A percentile compares a stretch with the other conserved stretches of the same genome.
Evolutionary conservation across 2,113 vertebrate genomes (phyloP).

Genomic region (Cyprinus carpio): DNA sequence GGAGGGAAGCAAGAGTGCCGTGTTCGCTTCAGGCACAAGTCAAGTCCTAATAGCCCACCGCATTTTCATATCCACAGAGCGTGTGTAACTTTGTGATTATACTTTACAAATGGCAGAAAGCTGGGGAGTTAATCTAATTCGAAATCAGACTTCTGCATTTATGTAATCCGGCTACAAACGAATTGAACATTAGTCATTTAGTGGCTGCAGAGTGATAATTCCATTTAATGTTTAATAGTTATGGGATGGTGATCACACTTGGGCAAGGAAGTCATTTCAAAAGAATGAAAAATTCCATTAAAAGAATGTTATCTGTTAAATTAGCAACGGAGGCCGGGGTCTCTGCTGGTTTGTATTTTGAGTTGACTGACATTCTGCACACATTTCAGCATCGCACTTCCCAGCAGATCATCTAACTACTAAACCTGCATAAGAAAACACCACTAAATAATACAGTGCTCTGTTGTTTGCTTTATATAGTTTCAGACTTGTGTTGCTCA

Average conservation of each 20-base stretch:
- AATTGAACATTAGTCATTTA: constrained; percentile 36
- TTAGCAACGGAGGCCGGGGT: constrained; percentile 26
- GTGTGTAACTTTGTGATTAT: constrained; percentile 38
- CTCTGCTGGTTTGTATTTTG: constrained; percentile 35
- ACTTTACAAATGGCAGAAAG: not conserved
- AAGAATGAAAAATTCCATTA: constrained; percentile 45
- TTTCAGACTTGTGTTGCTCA: not conserved
- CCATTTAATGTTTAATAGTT: constrained; percentile 45
- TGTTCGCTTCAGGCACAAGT: constrained; percentile 52
- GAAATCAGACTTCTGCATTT: constrained; percentile 13
- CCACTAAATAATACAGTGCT: not conserved
- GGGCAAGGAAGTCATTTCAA: constrained; percentile 34
- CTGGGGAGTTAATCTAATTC: constrained; percentile 16
- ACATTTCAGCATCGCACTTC: constrained; percentile 24
- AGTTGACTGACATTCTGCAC: constrained; percentile 26
- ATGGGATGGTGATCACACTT: constrained; percentile 44
- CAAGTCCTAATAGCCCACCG: constrained; percentile 56
- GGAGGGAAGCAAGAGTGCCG: constrained; percentile 49
- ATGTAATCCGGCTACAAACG: constrained; percentile 18
- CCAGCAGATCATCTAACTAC: constrained; percentile 14
- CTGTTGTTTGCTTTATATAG: not conserved
- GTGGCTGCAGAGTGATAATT: constrained; percentile 20
- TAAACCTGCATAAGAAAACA: not conserved
- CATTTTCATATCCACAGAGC: constrained; percentile 56
- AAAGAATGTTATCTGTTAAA: constrained; percentile 40